Evolutionary conservation across 1,140 invertebrate species (phyloP).

Genomic region (Bombus confusus): DNA sequence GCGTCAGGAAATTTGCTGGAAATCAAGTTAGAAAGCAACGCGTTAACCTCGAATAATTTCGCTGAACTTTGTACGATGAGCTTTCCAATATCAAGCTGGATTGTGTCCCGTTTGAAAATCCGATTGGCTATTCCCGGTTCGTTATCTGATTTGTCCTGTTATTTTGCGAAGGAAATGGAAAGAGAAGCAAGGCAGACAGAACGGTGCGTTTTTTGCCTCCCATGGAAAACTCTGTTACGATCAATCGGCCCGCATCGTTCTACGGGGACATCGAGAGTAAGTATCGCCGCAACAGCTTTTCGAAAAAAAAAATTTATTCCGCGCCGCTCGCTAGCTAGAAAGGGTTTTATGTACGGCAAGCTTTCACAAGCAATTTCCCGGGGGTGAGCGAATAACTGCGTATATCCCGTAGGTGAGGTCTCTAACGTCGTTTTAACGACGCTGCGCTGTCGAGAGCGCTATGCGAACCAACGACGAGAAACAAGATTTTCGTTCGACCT

Average conservation of each 20-base stretch:
- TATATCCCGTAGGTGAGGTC: slow-evolving; percentile 19
- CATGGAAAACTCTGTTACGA: slow-evolving; percentile 9
- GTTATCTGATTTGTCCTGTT: neutral
- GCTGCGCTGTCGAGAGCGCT: neutral
- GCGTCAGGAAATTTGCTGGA: neutral
- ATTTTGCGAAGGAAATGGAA: neutral
- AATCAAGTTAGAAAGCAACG: neutral
- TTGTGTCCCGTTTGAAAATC: neutral
- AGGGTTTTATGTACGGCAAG: slow-evolving; percentile 36
- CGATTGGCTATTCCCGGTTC: neutral
- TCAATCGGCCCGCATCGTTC: slow-evolving; percentile 5
- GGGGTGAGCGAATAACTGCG: slow-evolving; percentile 42
- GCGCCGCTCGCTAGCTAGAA: neutral
- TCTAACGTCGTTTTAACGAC: slow-evolving; percentile 55
- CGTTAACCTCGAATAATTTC: neutral
- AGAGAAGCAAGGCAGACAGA: neutral
- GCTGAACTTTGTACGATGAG: neutral
- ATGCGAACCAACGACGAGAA: slow-evolving; percentile 13
- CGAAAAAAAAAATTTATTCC: slow-evolving; percentile 39
- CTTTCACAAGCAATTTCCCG: slow-evolving; percentile 50
- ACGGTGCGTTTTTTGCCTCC: neutral
- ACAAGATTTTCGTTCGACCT: slow-evolving; percentile 21
- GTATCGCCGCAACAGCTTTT: slow-evolving; percentile 20
- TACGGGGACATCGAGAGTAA: neutral
- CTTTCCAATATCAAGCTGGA: neutral